Conservation (phyloP, 2,113 vertebrate genomes). For the Uropsilus gracilis region DNA sequence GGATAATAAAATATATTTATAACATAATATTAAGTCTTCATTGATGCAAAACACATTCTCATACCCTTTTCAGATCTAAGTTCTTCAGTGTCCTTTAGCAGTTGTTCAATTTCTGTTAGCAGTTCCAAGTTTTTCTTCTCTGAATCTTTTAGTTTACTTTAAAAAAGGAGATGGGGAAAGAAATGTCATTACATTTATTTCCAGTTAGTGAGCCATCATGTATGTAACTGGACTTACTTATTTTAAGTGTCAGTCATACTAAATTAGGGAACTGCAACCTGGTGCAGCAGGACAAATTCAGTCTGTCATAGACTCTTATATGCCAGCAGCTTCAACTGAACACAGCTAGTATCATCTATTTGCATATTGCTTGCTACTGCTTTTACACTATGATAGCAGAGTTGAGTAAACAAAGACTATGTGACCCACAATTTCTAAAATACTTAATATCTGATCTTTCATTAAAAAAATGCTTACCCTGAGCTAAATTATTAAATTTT, state of each 20-base stretch:
- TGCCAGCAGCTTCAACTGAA: background rate
- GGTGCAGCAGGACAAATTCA: background rate
- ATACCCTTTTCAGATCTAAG: conserved; percentile 95
- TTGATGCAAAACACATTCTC: conserved; percentile 76
- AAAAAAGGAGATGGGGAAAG: conserved; percentile 56
- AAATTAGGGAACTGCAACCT: background rate
- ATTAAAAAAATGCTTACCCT: background rate
- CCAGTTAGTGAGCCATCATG: background rate
- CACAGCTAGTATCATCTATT: background rate
- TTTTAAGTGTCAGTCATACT: conserved; percentile 2
- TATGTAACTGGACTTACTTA: background rate
- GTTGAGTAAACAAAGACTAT: background rate
- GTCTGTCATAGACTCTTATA: background rate
- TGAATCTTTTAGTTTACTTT: conserved; percentile 96
- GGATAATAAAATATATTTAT: conserved; percentile 66
- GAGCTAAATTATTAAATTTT: conserved; percentile 9
- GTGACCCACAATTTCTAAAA: background rate
- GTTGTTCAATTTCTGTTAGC: conserved; percentile 92
- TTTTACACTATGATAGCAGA: background rate
- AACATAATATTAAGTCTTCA: conserved; percentile 50
- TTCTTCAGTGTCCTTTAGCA: conserved; percentile 97
- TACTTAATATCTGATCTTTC: background rate
- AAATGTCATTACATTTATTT: conserved; percentile 70
- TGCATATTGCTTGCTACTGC: background rate
- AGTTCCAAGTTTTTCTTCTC: conserved; percentile 96